Evolutionary conservation across 2,797 vertebrate species (phyloP).

Genomic region (Phalanger gymnotis): DNA sequence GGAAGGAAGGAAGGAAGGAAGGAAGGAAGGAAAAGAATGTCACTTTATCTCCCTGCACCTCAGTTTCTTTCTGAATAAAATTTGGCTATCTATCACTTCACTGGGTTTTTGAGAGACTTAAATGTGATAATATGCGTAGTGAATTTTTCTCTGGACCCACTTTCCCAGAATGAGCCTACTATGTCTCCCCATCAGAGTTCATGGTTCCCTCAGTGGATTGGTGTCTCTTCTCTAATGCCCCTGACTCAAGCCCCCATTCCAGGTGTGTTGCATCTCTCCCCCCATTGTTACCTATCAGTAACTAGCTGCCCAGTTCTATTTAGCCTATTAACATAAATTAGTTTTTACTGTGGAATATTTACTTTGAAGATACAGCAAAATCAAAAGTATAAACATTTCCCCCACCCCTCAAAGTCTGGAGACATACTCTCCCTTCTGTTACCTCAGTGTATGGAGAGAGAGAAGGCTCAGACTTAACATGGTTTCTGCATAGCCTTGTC

Average conservation of each 20-base stretch:
- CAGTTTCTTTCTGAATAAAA: background rate
- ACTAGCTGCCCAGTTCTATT: background rate
- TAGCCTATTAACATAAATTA: background rate
- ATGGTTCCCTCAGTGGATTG: background rate
- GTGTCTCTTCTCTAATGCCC: background rate
- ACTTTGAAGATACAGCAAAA: background rate
- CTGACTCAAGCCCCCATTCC: background rate
- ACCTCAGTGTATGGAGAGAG: background rate
- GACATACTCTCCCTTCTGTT: background rate
- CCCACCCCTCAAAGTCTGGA: background rate
- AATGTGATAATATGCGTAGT: background rate
- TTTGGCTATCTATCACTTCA: background rate
- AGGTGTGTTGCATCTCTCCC: background rate
- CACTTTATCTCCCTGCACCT: background rate
- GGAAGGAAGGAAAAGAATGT: background rate
- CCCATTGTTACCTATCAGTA: background rate
- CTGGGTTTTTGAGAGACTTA: background rate
- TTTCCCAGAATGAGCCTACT: background rate
- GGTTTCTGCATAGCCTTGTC: background rate
- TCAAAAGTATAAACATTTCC: background rate
- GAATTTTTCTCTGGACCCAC: background rate
- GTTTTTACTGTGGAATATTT: background rate
- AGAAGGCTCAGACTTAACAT: background rate
- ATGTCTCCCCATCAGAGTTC: background rate
- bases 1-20: slow-evolving; percentile 10